Conservation (phyloP, 2,888 invertebrate species). For the Scaptomyza tumidula region DNA sequence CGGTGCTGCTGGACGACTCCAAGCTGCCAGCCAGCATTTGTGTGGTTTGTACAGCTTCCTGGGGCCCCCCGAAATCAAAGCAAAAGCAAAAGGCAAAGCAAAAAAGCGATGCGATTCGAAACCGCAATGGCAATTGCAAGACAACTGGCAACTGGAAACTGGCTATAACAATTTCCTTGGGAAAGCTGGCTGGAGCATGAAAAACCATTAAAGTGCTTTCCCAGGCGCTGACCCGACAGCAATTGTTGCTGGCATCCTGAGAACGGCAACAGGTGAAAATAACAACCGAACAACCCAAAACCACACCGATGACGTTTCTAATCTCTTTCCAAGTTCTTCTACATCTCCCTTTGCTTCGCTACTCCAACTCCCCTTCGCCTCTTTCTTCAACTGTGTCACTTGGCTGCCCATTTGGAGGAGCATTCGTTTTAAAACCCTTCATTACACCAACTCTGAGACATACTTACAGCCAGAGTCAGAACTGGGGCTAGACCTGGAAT, state of each 20-base stretch:
- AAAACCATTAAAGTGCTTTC: constrained; percentile 77
- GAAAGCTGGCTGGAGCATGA: constrained; percentile 70
- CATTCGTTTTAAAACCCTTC: constrained; percentile 58
- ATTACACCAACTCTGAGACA: constrained; percentile 56
- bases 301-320: constrained; percentile 52
- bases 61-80: constrained; percentile 34
- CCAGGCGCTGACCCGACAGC: constrained; percentile 68
- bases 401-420: constrained; percentile 48
- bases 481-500: constrained; percentile 38
- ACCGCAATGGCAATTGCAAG: constrained; percentile 12
- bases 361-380: no score
- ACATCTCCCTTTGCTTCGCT: background rate
- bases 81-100: background rate
- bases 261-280: constrained; percentile 67
- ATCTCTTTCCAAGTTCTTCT: constrained; percentile 18
- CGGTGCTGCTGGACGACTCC: constrained; percentile 49
- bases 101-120: constrained; percentile 7
- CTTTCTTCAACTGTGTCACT: constrained; percentile 35
- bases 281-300: constrained; percentile 24
- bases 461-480: background rate
- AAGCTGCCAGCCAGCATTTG: constrained; percentile 17
- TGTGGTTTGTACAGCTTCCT: constrained; percentile 60
- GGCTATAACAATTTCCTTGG: constrained; percentile 70
- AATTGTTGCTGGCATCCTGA: constrained; percentile 67
- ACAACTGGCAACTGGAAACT: constrained; percentile 36